A percentile compares a stretch with the other conserved stretches of the same genome.
phyloP scores from a whole-genome alignment of 2,797 vertebrate genomes.

The Macrochelys suwanniensis region DNA sequence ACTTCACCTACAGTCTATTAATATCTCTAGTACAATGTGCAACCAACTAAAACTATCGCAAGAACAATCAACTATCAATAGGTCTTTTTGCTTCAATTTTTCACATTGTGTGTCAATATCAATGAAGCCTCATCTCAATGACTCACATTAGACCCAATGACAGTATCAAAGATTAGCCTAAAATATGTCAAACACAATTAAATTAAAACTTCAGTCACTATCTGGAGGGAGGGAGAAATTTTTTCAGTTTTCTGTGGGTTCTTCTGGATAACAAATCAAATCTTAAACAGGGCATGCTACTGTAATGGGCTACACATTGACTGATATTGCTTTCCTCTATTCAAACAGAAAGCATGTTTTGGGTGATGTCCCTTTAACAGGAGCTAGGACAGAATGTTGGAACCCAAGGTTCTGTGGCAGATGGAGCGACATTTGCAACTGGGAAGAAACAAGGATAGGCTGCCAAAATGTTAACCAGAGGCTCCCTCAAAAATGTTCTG shows the following conservation, averaged over 20 bases:
- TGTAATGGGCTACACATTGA: fast-evolving
- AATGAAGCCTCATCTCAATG: not conserved
- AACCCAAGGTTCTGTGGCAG: constrained; percentile 54
- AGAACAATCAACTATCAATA: not conserved
- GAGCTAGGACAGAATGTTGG: constrained; percentile 22
- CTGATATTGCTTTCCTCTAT: not conserved
- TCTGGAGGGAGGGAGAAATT: not conserved
- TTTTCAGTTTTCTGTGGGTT: not conserved
- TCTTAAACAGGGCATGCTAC: not conserved
- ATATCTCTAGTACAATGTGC: not conserved
- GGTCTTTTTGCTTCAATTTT: not conserved
- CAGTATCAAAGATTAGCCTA: not conserved
- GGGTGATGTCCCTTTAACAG: not conserved
- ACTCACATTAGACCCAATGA: not conserved
- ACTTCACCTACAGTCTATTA: not conserved
- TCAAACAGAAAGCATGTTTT: not conserved
- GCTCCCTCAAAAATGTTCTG: constrained; percentile 47
- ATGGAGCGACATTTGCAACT: constrained; percentile 54
- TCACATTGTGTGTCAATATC: not conserved
- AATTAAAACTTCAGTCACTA: not conserved
- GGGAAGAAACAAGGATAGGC: not conserved
- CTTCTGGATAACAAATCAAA: not conserved
- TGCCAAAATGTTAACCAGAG: constrained; percentile 62
- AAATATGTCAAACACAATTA: not conserved
- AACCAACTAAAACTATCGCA: not conserved